Percentiles rank a stretch among this genome's conserved stretches.
These are phyloP conservation scores for Junco hyemalis DNA, from an alignment of 2,113 vertebrate species.

Conservation along the genomic window DNA sequence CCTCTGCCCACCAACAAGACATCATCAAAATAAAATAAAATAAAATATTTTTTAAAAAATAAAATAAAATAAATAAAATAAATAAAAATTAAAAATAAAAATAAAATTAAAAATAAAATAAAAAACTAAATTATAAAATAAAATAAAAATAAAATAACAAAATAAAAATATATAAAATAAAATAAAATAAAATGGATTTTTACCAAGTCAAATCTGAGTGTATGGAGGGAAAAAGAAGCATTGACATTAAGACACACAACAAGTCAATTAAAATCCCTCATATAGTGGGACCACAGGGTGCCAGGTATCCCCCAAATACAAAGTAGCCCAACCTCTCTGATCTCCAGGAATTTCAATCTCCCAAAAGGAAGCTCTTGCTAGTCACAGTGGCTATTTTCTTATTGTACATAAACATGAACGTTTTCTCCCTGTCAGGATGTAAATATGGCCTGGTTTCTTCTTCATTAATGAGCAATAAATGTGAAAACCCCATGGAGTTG, in stretches of 20 bases:
- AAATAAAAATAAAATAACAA: no score
- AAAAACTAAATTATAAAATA: no score
- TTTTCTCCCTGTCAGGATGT: background rate
- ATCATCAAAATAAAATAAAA: background rate
- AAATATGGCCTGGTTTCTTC: background rate
- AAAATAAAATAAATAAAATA: background rate
- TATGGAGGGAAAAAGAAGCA: background rate
- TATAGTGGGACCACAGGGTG: no score
- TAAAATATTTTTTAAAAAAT: background rate
- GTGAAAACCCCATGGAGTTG: background rate
- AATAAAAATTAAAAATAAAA: background rate
- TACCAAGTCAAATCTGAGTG: fast-evolving
- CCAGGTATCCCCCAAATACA: background rate
- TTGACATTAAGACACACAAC: background rate
- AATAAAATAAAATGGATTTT: background rate
- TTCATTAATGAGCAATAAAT: background rate
- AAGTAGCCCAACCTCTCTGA: background rate
- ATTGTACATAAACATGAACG: background rate
- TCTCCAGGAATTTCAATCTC: background rate
- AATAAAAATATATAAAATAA: background rate
- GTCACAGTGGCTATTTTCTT: background rate
- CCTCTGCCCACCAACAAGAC: background rate
- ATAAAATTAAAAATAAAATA: no score
- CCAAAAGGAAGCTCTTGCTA: background rate
- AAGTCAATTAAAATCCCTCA: background rate